A percentile compares a stretch with the other conserved stretches of the same genome.
These are phyloP conservation scores for Grallaria varia DNA, from an alignment of 2,113 vertebrate species.

Conservation along the genomic window DNA sequence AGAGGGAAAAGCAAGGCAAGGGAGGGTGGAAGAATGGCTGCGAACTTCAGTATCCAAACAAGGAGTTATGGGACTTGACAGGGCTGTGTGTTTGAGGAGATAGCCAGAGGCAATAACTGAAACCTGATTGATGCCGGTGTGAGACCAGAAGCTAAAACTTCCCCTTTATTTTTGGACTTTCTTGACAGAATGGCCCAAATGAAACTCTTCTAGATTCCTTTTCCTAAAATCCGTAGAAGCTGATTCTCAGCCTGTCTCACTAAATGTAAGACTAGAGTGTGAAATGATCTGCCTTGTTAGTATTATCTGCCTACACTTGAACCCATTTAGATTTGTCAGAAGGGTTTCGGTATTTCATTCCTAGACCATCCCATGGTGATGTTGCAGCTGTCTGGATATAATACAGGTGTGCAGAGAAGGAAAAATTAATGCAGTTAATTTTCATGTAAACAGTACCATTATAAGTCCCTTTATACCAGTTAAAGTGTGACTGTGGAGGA, in stretches of 20 bases:
- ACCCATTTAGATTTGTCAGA: neutral
- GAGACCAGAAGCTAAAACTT: neutral
- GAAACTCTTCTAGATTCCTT: neutral
- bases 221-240: neutral
- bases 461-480: conserved; percentile 45
- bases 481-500: conserved; percentile 34
- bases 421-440: conserved; percentile 46
- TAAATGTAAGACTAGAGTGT: neutral
- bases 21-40: neutral
- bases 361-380: neutral
- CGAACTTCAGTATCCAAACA: neutral
- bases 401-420: conserved; percentile 38
- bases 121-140: neutral
- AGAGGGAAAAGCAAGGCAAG: neutral
- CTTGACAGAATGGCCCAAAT: neutral
- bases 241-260: neutral
- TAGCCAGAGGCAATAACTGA: neutral
- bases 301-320: neutral
- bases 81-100: neutral
- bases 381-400: neutral
- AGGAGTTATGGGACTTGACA: neutral
- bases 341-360: neutral
- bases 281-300: neutral
- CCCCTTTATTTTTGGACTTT: neutral
- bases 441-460: neutral